These are phyloP conservation scores for Gibbula magus DNA, from an alignment of 2,888 invertebrate genomes.

Conservation along the genomic window DNA sequence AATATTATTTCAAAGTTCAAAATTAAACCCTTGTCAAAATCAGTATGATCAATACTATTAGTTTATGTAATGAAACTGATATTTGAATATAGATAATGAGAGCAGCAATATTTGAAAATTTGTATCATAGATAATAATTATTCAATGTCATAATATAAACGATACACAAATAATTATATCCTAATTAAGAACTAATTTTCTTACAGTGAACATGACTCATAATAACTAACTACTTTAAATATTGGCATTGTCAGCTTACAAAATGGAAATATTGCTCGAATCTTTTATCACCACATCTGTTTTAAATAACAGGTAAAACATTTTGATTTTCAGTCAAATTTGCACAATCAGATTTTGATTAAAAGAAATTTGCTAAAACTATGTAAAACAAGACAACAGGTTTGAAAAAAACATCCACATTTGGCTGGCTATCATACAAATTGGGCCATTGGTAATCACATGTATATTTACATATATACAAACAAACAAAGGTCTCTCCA, in stretches of 20 bases:
- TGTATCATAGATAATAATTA: too few relatives aligned
- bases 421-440: background rate
- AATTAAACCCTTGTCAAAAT: too few relatives aligned
- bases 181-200: too few relatives aligned
- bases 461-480: conserved; percentile 18
- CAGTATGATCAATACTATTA: too few relatives aligned
- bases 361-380: conserved; percentile 14
- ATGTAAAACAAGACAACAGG: conserved; percentile 4
- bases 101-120: too few relatives aligned
- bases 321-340: conserved; percentile 10
- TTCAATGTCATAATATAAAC: too few relatives aligned
- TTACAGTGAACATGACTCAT: too few relatives aligned
- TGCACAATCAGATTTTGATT: conserved; percentile 16
- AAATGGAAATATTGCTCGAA: conserved; percentile 9
- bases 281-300: background rate
- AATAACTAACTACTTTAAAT: too few relatives aligned
- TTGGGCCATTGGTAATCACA: conserved; percentile 2
- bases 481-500: background rate
- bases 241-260: background rate
- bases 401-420: background rate
- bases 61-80: too few relatives aligned
- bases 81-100: too few relatives aligned
- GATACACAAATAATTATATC: too few relatives aligned
- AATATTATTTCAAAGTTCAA: too few relatives aligned
- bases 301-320: conserved; percentile 3